These are phyloP conservation scores for Apis cerana DNA, from an alignment of 1,140 invertebrate genomes.

Conservation along the genomic window DNA sequence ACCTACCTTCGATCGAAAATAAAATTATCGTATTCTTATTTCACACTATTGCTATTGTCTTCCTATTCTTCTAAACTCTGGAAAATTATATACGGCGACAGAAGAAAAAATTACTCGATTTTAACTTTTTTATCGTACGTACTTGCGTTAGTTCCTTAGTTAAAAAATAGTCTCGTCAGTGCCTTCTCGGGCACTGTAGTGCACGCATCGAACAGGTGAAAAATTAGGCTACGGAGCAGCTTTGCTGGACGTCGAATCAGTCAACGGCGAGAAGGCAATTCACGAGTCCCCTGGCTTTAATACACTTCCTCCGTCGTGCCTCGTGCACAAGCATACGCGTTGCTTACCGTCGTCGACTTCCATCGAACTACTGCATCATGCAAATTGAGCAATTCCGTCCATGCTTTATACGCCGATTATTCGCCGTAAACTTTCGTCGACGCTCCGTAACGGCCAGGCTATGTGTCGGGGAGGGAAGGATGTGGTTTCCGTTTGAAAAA, in stretches of 20 bases:
- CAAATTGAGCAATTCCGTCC: constrained; percentile 49
- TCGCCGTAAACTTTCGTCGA: constrained; percentile 42
- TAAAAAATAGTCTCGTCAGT: too few relatives aligned
- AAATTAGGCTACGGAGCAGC: not conserved
- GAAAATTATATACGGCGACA: too few relatives aligned
- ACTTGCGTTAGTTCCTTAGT: too few relatives aligned
- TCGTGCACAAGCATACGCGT: constrained; percentile 18
- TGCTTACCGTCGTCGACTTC: constrained; percentile 43
- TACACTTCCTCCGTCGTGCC: constrained; percentile 15
- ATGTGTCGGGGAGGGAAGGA: constrained; percentile 17
- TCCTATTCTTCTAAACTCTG: too few relatives aligned
- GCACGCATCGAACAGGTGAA: not conserved
- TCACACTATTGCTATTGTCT: too few relatives aligned
- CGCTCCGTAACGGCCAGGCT: constrained; percentile 29
- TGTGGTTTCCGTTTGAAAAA: constrained; percentile 14
- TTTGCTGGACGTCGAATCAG: constrained; percentile 14
- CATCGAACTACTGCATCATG: constrained; percentile 49
- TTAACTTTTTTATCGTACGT: too few relatives aligned
- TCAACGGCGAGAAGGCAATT: constrained; percentile 30
- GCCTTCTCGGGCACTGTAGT: too few relatives aligned
- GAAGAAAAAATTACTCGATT: too few relatives aligned
- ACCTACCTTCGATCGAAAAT: too few relatives aligned
- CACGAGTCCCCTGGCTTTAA: constrained; percentile 12
- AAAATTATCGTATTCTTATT: too few relatives aligned
- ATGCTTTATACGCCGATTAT: constrained; percentile 43